A percentile compares a stretch with the other conserved stretches of the same genome.
Conservation (phyloP, 2,888 invertebrate species). For the Philereme transversata region DNA sequence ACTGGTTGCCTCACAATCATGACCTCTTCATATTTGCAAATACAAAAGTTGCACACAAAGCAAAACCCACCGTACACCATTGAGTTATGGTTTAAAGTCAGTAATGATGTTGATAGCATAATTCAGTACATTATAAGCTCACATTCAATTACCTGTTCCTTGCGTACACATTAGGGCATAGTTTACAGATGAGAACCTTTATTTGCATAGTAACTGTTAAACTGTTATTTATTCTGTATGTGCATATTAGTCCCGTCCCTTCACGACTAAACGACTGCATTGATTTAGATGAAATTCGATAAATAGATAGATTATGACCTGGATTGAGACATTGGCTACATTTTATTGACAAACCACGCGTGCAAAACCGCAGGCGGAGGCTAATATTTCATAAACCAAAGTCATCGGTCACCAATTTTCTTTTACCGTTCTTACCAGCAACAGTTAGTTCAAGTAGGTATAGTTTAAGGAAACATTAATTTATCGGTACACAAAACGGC, state of each 20-base stretch:
- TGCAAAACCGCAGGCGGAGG: no score
- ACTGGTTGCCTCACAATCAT: conserved; percentile 49
- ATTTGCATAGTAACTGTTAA: conserved; percentile 66
- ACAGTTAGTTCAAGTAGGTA: conserved; percentile 30
- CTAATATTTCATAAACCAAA: not conserved
- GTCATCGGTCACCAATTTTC: conserved; percentile 41
- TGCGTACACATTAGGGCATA: conserved; percentile 43
- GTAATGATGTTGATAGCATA: conserved; percentile 41
- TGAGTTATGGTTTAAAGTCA: conserved; percentile 40
- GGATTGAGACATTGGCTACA: no score
- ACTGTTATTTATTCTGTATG: conserved; percentile 46
- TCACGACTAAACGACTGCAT: not conserved
- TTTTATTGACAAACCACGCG: no score
- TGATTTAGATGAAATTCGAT: no score
- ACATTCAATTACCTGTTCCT: conserved; percentile 60
- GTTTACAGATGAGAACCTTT: conserved; percentile 36
- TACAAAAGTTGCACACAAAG: conserved; percentile 42
- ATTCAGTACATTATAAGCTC: conserved; percentile 57
- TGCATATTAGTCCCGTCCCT: not conserved
- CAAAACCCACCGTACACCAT: conserved; percentile 32
- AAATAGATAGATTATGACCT: no score
- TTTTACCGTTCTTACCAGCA: conserved; percentile 28
- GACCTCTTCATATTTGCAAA: conserved; percentile 56
- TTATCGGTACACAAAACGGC: conserved; percentile 38
- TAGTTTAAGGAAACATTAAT: conserved; percentile 38